Evolutionary conservation across 2,797 vertebrate genomes (phyloP).

Genomic region (Lepus oiostolus): DNA sequence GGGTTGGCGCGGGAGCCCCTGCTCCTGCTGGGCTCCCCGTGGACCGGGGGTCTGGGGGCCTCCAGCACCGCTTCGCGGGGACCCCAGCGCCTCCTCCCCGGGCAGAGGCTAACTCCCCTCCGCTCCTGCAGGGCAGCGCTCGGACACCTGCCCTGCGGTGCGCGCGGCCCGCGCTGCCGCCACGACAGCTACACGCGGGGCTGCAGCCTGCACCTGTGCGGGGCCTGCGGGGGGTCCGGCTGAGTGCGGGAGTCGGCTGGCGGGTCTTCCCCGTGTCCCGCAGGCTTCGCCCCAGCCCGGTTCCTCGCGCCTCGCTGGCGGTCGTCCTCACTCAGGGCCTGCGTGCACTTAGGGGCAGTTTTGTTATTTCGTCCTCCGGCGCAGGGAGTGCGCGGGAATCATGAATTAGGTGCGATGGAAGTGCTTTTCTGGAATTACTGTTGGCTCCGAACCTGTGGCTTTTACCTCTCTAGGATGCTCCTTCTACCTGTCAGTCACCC

Average conservation of each 20-base stretch:
- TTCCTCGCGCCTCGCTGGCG: not conserved
- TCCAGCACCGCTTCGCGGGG: no score
- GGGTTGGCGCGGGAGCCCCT: fast-evolving
- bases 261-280: no score
- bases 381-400: not conserved
- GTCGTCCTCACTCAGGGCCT: not conserved
- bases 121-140: slow-evolving; percentile 77
- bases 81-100: not conserved
- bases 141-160: slow-evolving; percentile 91
- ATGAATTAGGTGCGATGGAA: fast-evolving
- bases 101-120: not conserved
- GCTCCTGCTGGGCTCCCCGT: fast-evolving
- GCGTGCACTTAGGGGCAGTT: no score
- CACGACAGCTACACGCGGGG: slow-evolving; percentile 94
- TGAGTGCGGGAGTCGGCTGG: slow-evolving; percentile 86
- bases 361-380: not conserved
- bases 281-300: not conserved
- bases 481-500: not conserved
- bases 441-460: not conserved
- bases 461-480: not conserved
- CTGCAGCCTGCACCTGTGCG: slow-evolving; percentile 93
- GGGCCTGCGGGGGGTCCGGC: slow-evolving; percentile 90
- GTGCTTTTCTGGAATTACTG: not conserved
- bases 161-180: slow-evolving; percentile 88
- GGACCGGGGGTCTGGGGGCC: no score